phyloP scores from a whole-genome alignment of 2,797 vertebrate species.

The Meda fulgida region DNA sequence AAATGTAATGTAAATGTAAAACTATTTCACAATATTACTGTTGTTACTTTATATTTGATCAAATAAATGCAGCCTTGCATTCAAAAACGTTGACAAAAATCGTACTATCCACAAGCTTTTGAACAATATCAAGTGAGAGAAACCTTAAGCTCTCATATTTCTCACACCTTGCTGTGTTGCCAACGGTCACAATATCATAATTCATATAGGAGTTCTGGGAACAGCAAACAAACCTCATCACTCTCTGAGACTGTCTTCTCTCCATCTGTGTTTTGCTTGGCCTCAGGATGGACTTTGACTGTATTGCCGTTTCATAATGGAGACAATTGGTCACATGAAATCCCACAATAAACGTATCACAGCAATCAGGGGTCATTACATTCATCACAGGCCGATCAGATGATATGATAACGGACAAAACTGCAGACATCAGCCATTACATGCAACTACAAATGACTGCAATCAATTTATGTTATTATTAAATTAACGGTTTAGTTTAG shows the following conservation, averaged over 20 bases:
- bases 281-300: constrained; percentile 30
- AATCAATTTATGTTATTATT: neutral
- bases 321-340: constrained; percentile 9
- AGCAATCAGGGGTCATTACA: neutral
- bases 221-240: constrained; percentile 46
- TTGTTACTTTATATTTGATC: no score
- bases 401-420: neutral
- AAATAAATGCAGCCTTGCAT: no score
- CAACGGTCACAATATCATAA: neutral
- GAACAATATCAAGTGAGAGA: no score
- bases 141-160: neutral
- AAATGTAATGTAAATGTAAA: no score
- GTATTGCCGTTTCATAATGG: constrained; percentile 1
- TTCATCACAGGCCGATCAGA: neutral
- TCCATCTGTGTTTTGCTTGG: neutral
- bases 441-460: neutral
- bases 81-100: no score
- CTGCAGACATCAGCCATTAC: neutral
- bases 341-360: neutral
- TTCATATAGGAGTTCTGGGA: neutral
- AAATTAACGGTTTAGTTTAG: neutral
- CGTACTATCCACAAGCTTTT: no score
- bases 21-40: neutral
- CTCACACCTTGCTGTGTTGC: neutral
- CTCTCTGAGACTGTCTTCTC: constrained; percentile 24